Conservation (phyloP, 2,888 invertebrate species). For the Cheilosia vernalis region DNA sequence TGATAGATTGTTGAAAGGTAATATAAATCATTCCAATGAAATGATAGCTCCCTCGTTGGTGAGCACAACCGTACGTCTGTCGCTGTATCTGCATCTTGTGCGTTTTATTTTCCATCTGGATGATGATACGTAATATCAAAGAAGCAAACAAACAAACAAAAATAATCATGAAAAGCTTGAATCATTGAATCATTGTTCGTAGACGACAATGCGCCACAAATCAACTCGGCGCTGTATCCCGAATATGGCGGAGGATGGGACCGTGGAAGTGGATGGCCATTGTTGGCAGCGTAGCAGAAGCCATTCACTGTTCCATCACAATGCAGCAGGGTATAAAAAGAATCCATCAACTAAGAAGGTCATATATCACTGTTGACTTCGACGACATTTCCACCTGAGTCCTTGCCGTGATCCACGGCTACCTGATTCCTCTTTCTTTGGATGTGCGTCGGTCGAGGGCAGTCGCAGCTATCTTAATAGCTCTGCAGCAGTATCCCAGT, state of each 20-base stretch:
- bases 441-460: constrained; percentile 19
- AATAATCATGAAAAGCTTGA: constrained; percentile 39
- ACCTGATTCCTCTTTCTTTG: constrained; percentile 57
- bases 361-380: constrained; percentile 71
- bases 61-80: not conserved
- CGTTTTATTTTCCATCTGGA: constrained; percentile 20
- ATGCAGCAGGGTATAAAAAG: constrained; percentile 27
- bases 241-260: constrained; percentile 52
- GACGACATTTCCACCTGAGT: constrained; percentile 72
- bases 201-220: constrained; percentile 71
- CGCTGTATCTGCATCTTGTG: not conserved
- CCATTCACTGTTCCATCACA: constrained; percentile 61
- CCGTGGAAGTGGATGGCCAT: constrained; percentile 50
- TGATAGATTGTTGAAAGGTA: constrained; percentile 60
- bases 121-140: constrained; percentile 1
- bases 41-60: not conserved
- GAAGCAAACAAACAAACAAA: not conserved
- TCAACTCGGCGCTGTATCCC: constrained; percentile 62
- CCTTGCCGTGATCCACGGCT: constrained; percentile 34
- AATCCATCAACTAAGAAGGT: constrained; percentile 72
- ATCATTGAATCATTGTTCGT: constrained; percentile 66
- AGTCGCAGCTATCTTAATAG: not conserved
- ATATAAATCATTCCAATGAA: constrained; percentile 65
- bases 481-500: constrained; percentile 14
- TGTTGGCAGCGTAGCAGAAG: constrained; percentile 59